Percentiles rank a stretch among this genome's conserved stretches.
These are phyloP conservation scores for Leptinotarsa peninsularis DNA, from an alignment of 2,888 invertebrate species.

Conservation along the genomic window DNA sequence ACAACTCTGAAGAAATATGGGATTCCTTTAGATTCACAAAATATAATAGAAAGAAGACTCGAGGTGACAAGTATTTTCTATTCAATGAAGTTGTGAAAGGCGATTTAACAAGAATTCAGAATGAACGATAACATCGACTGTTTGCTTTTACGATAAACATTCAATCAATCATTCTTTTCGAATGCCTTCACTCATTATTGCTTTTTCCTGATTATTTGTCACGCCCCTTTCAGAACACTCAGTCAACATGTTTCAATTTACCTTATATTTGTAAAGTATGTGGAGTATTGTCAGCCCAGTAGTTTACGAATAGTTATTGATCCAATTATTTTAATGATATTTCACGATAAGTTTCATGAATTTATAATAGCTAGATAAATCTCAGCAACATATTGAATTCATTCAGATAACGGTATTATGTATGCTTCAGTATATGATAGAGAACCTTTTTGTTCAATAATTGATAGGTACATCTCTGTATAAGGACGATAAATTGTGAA, in stretches of 20 bases:
- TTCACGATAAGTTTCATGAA: neutral
- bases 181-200: neutral
- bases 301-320: neutral
- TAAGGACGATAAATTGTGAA: no score
- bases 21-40: neutral
- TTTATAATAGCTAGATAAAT: no score
- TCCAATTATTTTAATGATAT: neutral
- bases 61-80: neutral
- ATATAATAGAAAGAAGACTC: neutral
- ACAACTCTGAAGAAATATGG: no score
- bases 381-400: no score
- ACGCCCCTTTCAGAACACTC: conserved; percentile 8
- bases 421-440: no score
- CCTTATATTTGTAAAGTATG: neutral
- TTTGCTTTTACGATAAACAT: conserved; percentile 17
- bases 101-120: conserved; percentile 6
- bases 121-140: conserved; percentile 4
- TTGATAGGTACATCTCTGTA: no score
- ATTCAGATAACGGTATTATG: no score
- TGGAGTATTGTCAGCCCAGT: neutral
- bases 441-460: no score
- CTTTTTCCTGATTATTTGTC: conserved; percentile 8
- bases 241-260: conserved; percentile 4
- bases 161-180: conserved; percentile 14
- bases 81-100: neutral